These are phyloP conservation scores for Ennomos fuscantarius DNA, from an alignment of 2,888 invertebrate species.

Conservation along the genomic window DNA sequence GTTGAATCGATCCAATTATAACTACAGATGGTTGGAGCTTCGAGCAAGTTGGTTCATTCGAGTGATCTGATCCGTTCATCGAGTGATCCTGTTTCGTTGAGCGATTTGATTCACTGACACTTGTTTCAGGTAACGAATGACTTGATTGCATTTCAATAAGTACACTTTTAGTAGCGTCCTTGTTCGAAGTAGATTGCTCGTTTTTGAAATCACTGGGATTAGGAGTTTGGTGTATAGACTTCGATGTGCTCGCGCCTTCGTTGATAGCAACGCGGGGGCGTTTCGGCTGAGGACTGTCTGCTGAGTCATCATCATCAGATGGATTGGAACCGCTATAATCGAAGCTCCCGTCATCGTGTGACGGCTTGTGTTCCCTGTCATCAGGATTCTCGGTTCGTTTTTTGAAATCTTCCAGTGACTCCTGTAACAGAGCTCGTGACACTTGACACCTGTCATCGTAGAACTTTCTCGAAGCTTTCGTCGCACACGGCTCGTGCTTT, in stretches of 20 bases:
- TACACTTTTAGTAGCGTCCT: too few species aligned
- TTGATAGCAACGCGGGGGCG: background rate
- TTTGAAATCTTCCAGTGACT: conserved; percentile 3
- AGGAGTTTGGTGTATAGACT: too few species aligned
- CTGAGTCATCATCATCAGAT: background rate
- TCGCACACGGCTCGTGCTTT: background rate
- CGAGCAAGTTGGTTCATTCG: background rate
- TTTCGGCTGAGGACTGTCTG: conserved; percentile 3
- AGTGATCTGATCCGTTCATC: background rate
- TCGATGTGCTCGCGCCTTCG: background rate
- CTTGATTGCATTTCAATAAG: background rate
- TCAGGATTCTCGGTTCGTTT: conserved; percentile 2
- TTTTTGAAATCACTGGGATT: too few species aligned
- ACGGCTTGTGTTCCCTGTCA: background rate
- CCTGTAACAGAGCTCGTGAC: background rate
- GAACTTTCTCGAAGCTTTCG: conserved; percentile 1
- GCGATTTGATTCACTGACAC: background rate
- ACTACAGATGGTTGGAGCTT: background rate
- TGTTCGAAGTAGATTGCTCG: background rate
- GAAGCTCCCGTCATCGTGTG: background rate
- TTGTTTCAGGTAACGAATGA: background rate
- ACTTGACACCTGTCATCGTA: conserved; percentile 2
- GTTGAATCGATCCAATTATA: too few species aligned
- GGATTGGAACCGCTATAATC: background rate
- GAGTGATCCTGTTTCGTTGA: background rate